phyloP scores from a whole-genome alignment of 2,113 vertebrate species.

The Formicarius rufipectus region DNA sequence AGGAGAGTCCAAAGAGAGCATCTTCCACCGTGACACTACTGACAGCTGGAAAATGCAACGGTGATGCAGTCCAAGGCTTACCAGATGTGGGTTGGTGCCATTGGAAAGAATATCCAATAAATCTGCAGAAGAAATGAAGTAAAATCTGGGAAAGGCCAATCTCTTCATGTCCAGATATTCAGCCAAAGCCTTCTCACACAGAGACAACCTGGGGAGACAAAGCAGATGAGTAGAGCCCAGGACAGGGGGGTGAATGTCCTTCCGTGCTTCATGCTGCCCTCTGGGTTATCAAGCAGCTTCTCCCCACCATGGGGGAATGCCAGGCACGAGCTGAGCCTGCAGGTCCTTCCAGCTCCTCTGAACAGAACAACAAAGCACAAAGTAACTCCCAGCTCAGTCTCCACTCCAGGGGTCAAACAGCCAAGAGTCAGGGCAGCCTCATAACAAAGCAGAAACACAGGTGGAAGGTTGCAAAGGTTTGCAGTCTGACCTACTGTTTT shows the following conservation, averaged over 20 bases:
- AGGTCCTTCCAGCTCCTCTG: background rate
- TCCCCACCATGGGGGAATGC: background rate
- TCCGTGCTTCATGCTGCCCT: background rate
- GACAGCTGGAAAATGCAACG: background rate
- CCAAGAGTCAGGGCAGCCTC: background rate
- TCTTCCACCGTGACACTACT: background rate
- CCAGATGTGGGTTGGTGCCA: slow-evolving; percentile 85
- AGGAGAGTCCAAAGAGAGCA: background rate
- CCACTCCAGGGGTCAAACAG: background rate
- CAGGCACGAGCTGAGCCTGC: background rate
- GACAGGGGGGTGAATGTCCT: background rate
- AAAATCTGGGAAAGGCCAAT: slow-evolving; percentile 93
- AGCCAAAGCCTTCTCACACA: slow-evolving; percentile 94
- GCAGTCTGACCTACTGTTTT: background rate
- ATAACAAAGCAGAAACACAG: background rate
- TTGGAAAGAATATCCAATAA: slow-evolving; percentile 94
- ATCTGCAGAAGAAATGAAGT: slow-evolving; percentile 97
- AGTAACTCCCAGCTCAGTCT: background rate
- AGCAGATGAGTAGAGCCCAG: background rate
- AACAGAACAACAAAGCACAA: background rate
- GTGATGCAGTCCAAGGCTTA: slow-evolving; percentile 29
- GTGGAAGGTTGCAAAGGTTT: background rate
- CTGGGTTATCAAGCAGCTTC: background rate
- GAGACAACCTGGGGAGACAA: slow-evolving; percentile 79
- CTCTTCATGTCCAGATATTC: slow-evolving; percentile 95